Base-by-base conservation (phyloP, 2,113 vertebrate species). In the Halichoerus grypus region DNA sequence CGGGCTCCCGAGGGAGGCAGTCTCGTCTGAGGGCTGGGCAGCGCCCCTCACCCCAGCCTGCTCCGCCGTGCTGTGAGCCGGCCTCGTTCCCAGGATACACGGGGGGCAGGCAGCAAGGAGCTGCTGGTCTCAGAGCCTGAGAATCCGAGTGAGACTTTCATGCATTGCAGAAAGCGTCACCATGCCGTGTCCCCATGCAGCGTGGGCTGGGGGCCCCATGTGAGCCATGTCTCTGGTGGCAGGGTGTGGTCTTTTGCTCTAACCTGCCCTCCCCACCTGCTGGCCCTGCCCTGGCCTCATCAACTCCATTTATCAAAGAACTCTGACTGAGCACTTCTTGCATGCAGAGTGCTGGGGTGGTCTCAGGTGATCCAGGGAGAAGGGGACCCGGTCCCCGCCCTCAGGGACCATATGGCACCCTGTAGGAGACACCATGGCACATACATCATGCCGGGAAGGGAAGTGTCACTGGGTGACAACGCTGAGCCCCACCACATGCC, bases 171-270 rank as follows among this genome's bases (percentile, higher is more conserved):
- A 7, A 3, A 42, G 42, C 18, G 39, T 76, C 51, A 21, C 6
- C 13, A 3, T 3, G 33, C 36, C 0, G 28, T 65, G 2, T 18
- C 57, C 18, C 24, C 15, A 12, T 0, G 0, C 0, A 8, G 61
- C 21, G 1, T 4, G 9, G 63, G 28, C 77, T 36, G 0, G 57
- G 61, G 81, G 21, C 42, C 26, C 26, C 42, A 6, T 3, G 51
- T 15, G 77, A 51, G 21, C 42, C 22, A 15, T n/a, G 13, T 69
- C 53, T 16, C 28, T 14, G 22, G 24, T 2, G 4, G 28, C 11
- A 1, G 53, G 33, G 21, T 16, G 1, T 9, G 3, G 0, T 14
- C 81, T 42, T 55, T 49, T 2, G 0, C 16, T 49, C 2, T 28
- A 1, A 21, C 65, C 19, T 36, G 76, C n/a, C 3, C 49, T 79